Evolutionary conservation across 1,140 invertebrate genomes (phyloP), one percentile per base, ranked within the genome.

Genomic region (Ruditapes philippinarum): DNA sequence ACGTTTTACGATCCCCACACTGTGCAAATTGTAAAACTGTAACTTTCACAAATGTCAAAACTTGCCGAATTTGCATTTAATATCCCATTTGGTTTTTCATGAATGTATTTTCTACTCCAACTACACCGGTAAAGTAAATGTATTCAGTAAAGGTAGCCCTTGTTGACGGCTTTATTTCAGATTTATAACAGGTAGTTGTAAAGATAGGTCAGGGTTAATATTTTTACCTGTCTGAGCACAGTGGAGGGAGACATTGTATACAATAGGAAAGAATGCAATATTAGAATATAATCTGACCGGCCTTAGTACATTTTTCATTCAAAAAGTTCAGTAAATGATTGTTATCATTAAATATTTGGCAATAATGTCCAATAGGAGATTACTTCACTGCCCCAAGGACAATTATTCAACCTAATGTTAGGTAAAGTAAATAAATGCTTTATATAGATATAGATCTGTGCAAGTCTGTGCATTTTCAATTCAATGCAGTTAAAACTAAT

Each of bases 11-110:
- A 70, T 70, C 65, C 36, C 22, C 65, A 38, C 3, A 38, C 11
- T 70, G 65, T 70, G 36, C 65, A 70, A 70, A 38, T 70, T 70
- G 28, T 2, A 70, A 70, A 70, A 70, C 65, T 33, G 36, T 36
- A 11, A 38, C 33, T 70, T 70, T 70, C 28, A 70, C 28, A 70
- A 70, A 70, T 70, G 65, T 70, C 65, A 70, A 62, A 70, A 70
- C 33, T 70, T 70, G 65, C 65, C 33, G 38, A 70, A 31, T 70
- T 36, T 70, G 65, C 65, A 70, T 70, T 70, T 70, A 70, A 70
- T 70, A 70, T 70, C 65, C 36, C 65, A 70, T 70, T 70, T 70
- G 65, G 33, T 38, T 70, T 36, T 70, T 28, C 31, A 38, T 38
- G 33, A 38, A 38, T 70, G 57, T 62, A 38, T 38, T 70, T 70